Base-by-base conservation (phyloP, 2,888 invertebrate species). In the Drosophila peninsularis region DNA sequence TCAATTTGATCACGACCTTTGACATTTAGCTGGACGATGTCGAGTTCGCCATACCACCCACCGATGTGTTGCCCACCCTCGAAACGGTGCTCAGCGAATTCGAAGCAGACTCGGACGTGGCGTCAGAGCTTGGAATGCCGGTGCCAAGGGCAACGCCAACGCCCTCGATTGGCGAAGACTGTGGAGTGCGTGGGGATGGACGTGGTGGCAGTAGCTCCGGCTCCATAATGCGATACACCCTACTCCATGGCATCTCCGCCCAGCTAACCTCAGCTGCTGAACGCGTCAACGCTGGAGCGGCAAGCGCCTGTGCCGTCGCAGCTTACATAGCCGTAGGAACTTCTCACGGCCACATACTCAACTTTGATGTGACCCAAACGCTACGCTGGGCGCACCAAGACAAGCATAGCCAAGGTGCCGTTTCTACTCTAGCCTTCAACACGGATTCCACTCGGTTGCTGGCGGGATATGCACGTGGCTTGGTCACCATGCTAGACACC, bases 261-360 rank as follows among this genome's bases (percentile, higher is more conserved):
- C 98, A 98, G 92, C 93, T 98, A 24, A 93, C 94, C 71, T 97
- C 98, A 65, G 98, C 98, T 49, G 95, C 95, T 86, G 98, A 98
- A 86, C 94, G 97, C 80, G 96, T 98, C 17, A 96, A 96, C 92
- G 97, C 98, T 61, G 98, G 98, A 6, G 94, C 96, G 73, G 97
- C 98, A 11, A 98, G 98, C 66, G 96, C 97, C 7, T 94, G 97
- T 89, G 96, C 97, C 78, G 96, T 96, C 6, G 94, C 95, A 10
- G 95, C 96, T 60, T 95, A 96, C 92, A 94, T 98, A 71, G 97
- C 97, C n/a, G 95, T 98, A 34, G 99, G 99, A 39, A 99, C 98
- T 34, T 97, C 98, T 30, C 98, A 98, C 92, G 98, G 99, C 0
- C 95, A 97, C 79, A 94, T 98, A 58, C 93, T 99, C 32, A 95